Evolutionary conservation across 1,140 invertebrate genomes (phyloP), one percentile per base, ranked within the genome.

Genomic region (Vanessa atalanta): DNA sequence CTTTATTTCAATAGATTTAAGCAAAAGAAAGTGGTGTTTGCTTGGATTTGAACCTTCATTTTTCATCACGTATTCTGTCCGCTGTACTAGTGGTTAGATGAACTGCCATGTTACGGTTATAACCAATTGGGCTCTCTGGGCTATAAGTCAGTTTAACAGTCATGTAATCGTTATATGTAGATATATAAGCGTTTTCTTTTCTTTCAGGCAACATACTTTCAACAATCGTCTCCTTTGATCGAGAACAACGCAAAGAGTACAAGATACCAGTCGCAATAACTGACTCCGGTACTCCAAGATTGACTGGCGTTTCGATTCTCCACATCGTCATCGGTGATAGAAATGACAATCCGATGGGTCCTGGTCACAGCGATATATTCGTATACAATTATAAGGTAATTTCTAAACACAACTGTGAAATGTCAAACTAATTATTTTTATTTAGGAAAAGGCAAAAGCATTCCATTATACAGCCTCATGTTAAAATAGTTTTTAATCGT

Each of bases 161-260:
- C 37, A 43, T 9, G 1, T 9, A 9, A 43, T 11, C 7, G 37
- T 43, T 43, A 43, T 43, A 43, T 43, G 37, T 43, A 11, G 7
- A 43, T 43, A 43, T 43, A 43, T 43, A 43, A 43, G 8, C 9
- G 8, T 43, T 43, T 43, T 43, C 47, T 74, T 76, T 75, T 72
- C 26, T 67, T 51, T 51, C 83, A 93, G 93, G 88, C 53, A 90
- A 90, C 79, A 84, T 87, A 12, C 86, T 97, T 0, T 93, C 92
- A 15, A 95, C 97, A 0, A 87, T 94, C 7, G 95, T 95, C 0
- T 91, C 91, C 3, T 99, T 99, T 89, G 98, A 99, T 92, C 94
- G 99, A 1, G 99, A 99, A 88, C 93, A 96, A 67, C 94, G 95
- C 61, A 98, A 99, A 83, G 96, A 96, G 80, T 99, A 98, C 85